Evolutionary conservation across 2,888 invertebrate genomes (phyloP).

Genomic region (Watsonalla binaria): DNA sequence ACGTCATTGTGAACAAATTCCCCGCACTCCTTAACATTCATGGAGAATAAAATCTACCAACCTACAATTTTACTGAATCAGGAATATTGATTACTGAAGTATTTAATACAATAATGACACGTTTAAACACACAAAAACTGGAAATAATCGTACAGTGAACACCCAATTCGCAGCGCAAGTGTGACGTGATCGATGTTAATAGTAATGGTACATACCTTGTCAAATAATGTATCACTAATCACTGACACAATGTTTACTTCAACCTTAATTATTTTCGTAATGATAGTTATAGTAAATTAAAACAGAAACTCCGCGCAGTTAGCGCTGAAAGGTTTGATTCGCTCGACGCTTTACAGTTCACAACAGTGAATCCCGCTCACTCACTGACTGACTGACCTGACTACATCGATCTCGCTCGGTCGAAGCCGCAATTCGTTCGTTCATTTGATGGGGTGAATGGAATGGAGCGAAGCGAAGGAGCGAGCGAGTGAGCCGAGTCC

Average conservation of each 20-base stretch:
- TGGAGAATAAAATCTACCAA: constrained; percentile 21
- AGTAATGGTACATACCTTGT: constrained; percentile 46
- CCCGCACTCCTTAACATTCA: constrained; percentile 30
- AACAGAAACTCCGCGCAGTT: constrained; percentile 56
- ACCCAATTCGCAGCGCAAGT: constrained; percentile 42
- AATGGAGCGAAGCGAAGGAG: constrained; percentile 35
- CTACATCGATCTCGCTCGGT: constrained; percentile 55
- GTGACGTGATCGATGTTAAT: constrained; percentile 57
- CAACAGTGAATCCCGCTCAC: constrained; percentile 49
- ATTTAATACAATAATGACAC: constrained; percentile 6
- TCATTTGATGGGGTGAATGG: constrained; percentile 40
- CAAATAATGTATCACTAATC: constrained; percentile 28
- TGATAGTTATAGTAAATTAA: constrained; percentile 18
- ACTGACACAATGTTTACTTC: constrained; percentile 4
- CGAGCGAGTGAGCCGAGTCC: too few species aligned
- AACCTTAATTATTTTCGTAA: not conserved
- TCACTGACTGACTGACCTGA: constrained; percentile 18
- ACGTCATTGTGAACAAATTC: constrained; percentile 71
- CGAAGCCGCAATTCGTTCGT: constrained; percentile 27
- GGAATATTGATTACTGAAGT: constrained; percentile 4
- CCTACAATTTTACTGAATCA: constrained; percentile 8
- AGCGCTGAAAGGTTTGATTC: constrained; percentile 47
- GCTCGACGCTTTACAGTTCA: constrained; percentile 43
- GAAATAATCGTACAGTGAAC: constrained; percentile 37
- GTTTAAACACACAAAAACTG: constrained; percentile 12